Percentiles rank a stretch among this genome's conserved stretches.
Conservation (phyloP, 2,113 vertebrate genomes). For the Bubalus kerabau region DNA sequence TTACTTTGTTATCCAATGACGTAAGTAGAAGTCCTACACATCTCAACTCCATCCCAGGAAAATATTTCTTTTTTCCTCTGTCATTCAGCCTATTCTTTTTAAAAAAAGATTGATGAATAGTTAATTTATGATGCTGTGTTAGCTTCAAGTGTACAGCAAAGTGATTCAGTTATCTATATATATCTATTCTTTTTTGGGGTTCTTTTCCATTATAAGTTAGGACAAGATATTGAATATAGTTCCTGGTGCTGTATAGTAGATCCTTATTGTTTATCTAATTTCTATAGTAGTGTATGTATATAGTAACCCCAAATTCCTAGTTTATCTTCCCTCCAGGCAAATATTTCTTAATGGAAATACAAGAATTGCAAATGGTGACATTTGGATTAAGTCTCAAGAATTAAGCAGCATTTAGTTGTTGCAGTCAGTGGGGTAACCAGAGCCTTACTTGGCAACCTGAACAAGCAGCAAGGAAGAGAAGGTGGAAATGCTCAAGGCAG, state of each 20-base stretch:
- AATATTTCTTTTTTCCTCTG: neutral
- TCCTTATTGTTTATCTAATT: neutral
- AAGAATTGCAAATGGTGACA: neutral
- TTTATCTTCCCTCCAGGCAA: neutral
- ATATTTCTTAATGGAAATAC: neutral
- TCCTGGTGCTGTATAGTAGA: neutral
- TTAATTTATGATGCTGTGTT: neutral
- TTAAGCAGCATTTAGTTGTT: neutral
- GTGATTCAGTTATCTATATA: neutral
- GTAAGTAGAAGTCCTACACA: neutral
- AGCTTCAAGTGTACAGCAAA: neutral
- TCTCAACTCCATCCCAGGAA: neutral
- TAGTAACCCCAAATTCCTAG: neutral
- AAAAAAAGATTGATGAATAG: neutral
- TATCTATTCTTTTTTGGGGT: neutral
- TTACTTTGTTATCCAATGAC: neutral
- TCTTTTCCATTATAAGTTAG: neutral
- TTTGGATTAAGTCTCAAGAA: neutral
- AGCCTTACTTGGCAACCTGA: neutral
- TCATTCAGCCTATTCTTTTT: neutral
- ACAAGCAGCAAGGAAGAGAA: neutral
- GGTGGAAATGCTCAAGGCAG: neutral
- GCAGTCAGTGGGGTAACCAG: neutral
- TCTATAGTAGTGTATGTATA: neutral
- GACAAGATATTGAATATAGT: neutral